Evolutionary conservation across 2,797 vertebrate genomes (phyloP).

Genomic region (Peromyscus attwateri): DNA sequence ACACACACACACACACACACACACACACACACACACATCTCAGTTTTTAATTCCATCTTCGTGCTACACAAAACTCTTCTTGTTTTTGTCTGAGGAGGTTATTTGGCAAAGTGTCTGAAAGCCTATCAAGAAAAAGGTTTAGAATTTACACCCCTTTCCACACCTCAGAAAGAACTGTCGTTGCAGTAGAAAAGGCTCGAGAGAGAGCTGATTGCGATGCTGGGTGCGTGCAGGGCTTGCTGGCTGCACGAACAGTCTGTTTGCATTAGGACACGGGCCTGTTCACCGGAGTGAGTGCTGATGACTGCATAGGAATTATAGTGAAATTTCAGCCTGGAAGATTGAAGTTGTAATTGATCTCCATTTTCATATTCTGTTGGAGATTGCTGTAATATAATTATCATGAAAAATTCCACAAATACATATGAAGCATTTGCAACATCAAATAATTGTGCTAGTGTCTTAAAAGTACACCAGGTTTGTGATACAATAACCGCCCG

Average conservation of each 20-base stretch:
- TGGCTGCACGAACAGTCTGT: neutral
- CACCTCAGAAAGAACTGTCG: slow-evolving; percentile 17
- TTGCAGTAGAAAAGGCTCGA: neutral
- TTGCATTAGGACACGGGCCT: slow-evolving; percentile 13
- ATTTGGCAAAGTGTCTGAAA: slow-evolving; percentile 5
- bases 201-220: neutral
- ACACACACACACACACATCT: neutral
- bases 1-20: neutral
- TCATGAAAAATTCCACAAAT: slow-evolving; percentile 63
- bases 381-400: slow-evolving; percentile 58
- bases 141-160: slow-evolving; percentile 10
- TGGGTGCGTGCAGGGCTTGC: neutral
- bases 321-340: slow-evolving; percentile 57
- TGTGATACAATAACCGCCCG: neutral
- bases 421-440: slow-evolving; percentile 14
- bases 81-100: neutral
- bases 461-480: slow-evolving; percentile 58
- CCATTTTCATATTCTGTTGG: slow-evolving; percentile 67
- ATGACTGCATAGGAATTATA: slow-evolving; percentile 23
- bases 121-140: slow-evolving; percentile 28
- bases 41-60: neutral
- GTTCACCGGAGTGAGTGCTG: neutral
- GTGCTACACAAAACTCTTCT: neutral
- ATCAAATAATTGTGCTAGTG: neutral
- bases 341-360: slow-evolving; percentile 70